Evolutionary conservation across 2,888 invertebrate genomes (phyloP), one percentile per base, ranked within the genome.

Genomic region (Ariolimax columbianus): DNA sequence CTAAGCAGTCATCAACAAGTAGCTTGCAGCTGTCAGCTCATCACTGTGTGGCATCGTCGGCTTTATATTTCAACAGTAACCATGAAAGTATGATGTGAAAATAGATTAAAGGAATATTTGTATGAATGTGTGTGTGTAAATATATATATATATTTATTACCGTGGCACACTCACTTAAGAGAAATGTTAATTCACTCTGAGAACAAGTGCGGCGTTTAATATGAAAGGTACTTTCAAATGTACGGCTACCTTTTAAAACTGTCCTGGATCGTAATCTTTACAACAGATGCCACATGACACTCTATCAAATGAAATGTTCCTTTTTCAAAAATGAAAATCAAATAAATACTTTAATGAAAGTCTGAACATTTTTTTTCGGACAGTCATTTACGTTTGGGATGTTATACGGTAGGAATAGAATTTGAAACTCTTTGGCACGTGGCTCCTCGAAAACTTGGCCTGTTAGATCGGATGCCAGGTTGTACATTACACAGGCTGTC

Each of bases 401-500:
- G 23, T 38, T 68, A 19, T 19, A 4, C 3, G 17, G 23, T 70
- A 23, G 36, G 14, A 36, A 36, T 6, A 14, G 36, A 36, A 36
- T 68, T 4, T 19, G 68, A 36, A 11, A 38, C 14, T 11, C 14
- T 17, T 7, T 36, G 59, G 47, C 77, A 23, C 77, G 77, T 77
- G 77, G 11, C n/a, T n/a, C 40, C 26, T 78, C 40, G 63, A 77
- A 78, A 63, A 40, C 38, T n/a, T 78, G 63, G 38, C 78, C 78
- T 63, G 63, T 63, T 63, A 40, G 78, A 17, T 63, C 70, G 68
- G 33, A 47, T 11, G 23, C 43, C 80, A 80, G 70, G 70, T 70
- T 68, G 80, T 80, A 63, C 47, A 68, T 80, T 80, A 80, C 80
- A 70, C 80, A 70, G 80, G 80, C 80, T 70, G 80, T 80, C 80